Conservation (phyloP, 2,888 invertebrate genomes). For the Erannis defoliaria region DNA sequence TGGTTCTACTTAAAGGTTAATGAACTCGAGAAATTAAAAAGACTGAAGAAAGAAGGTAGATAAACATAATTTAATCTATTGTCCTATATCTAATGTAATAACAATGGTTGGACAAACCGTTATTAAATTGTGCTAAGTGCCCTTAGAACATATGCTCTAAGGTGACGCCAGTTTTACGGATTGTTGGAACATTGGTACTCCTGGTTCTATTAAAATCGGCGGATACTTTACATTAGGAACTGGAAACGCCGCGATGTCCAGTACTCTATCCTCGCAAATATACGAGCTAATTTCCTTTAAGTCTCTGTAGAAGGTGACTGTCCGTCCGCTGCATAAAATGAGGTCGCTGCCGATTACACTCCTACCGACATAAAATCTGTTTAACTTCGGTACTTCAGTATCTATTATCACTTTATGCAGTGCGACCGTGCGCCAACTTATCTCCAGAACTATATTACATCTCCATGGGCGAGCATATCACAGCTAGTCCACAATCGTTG, state of each 20-base stretch:
- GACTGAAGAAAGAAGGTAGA: no score
- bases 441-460: neutral
- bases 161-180: no score
- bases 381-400: slow-evolving; percentile 31
- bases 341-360: slow-evolving; percentile 94
- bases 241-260: slow-evolving; percentile 89
- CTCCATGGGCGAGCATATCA: no score
- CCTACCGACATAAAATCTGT: slow-evolving; percentile 80
- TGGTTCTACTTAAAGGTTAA: no score
- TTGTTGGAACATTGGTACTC: no score
- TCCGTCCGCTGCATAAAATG: slow-evolving; percentile 93
- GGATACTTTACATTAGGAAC: slow-evolving; percentile 78
- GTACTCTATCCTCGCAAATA: slow-evolving; percentile 94
- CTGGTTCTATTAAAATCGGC: neutral
- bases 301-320: slow-evolving; percentile 95
- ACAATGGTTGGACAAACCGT: no score
- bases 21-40: no score
- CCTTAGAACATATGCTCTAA: no score
- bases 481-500: no score
- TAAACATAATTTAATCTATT: no score
- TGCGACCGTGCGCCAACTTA: slow-evolving; percentile 5
- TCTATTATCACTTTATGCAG: slow-evolving; percentile 7
- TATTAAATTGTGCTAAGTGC: no score
- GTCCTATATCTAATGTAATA: no score
- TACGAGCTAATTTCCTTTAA: slow-evolving; percentile 96